Evolutionary conservation across 2,113 vertebrate species (phyloP).

Genomic region (Toxotes chatareus): DNA sequence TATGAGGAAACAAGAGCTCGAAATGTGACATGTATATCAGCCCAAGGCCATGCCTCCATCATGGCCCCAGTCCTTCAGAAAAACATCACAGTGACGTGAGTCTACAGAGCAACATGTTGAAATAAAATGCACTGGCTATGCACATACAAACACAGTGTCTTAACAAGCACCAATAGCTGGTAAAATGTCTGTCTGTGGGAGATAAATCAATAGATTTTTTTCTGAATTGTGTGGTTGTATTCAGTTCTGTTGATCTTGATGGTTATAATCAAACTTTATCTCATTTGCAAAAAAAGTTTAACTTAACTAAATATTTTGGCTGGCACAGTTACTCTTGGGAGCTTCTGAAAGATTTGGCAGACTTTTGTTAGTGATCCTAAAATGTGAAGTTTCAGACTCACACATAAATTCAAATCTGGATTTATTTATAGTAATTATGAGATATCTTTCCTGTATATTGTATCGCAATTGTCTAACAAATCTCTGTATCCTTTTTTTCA

Average conservation of each 20-base stretch:
- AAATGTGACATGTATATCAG: slow-evolving; percentile 91
- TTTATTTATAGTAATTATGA: too few relatives aligned
- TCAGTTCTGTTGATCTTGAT: not conserved
- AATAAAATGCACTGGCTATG: not conserved
- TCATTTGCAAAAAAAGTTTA: not conserved
- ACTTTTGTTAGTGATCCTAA: too few relatives aligned
- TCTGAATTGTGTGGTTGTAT: not conserved
- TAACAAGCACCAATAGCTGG: not conserved
- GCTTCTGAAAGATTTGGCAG: too few relatives aligned
- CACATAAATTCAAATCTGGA: not conserved
- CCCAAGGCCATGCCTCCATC: slow-evolving; percentile 96
- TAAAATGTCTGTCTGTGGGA: not conserved
- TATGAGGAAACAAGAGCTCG: slow-evolving; percentile 93
- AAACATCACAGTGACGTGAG: slow-evolving; percentile 92
- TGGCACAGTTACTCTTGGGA: too few relatives aligned
- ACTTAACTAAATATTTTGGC: not conserved
- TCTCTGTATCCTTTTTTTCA: too few relatives aligned
- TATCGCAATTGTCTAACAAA: too few relatives aligned
- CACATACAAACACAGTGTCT: not conserved
- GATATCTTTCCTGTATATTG: too few relatives aligned
- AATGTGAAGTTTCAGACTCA: too few relatives aligned
- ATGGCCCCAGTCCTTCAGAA: slow-evolving; percentile 89
- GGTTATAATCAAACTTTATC: not conserved
- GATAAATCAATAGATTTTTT: not conserved
- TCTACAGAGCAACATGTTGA: slow-evolving; percentile 32